Evolutionary conservation across 2,797 vertebrate species (phyloP).

Genomic region (Catamblyrhynchus diadema): DNA sequence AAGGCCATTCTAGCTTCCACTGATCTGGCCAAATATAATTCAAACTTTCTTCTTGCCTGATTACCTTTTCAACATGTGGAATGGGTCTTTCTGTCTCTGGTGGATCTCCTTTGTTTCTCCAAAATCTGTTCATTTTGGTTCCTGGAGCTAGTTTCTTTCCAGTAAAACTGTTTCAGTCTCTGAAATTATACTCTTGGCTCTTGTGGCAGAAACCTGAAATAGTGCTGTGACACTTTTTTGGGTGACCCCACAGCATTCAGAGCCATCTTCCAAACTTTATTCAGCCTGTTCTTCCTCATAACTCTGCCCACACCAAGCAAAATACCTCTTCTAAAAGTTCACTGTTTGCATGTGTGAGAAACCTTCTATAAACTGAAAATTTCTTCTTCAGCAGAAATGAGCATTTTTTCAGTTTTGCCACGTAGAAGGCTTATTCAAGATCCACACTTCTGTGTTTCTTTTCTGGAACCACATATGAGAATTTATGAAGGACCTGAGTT

Average conservation of each 20-base stretch:
- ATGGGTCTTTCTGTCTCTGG: not conserved
- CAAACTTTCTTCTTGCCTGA: not conserved
- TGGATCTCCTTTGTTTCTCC: not conserved
- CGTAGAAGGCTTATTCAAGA: not conserved
- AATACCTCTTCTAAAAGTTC: not conserved
- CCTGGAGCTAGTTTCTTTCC: not conserved
- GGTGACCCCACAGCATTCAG: not conserved
- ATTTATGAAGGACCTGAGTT: not conserved
- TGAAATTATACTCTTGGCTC: not conserved
- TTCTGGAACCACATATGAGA: not conserved
- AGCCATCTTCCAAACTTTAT: not conserved
- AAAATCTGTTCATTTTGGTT: not conserved
- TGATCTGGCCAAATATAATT: not conserved
- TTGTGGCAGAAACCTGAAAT: not conserved
- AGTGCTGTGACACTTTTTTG: not conserved
- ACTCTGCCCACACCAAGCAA: not conserved
- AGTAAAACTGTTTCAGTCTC: not conserved
- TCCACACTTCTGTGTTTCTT: not conserved
- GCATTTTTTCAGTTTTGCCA: not conserved
- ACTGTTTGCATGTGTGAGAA: not conserved
- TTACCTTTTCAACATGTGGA: not conserved
- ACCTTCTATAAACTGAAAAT: not conserved
- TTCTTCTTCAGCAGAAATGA: slow-evolving; percentile 6
- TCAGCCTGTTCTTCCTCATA: not conserved
- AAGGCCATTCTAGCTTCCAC: not conserved